These are phyloP conservation scores for Mesorhabditis belari DNA, from an alignment of 2,888 invertebrate genomes.

Conservation along the genomic window DNA sequence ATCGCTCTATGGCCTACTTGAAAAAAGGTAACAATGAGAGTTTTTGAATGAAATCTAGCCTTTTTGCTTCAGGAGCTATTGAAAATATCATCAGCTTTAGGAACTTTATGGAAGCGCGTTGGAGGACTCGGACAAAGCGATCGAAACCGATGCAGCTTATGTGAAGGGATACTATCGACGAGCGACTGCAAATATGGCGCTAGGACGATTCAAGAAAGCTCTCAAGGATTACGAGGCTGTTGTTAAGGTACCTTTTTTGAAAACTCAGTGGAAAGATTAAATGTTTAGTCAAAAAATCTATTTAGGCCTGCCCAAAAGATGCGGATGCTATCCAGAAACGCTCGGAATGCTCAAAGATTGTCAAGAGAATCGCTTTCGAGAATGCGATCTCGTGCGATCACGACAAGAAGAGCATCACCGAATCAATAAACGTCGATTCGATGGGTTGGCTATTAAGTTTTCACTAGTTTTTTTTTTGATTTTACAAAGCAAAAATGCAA, in stretches of 20 bases:
- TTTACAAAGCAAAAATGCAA: too few species aligned
- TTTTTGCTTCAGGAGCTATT: background rate
- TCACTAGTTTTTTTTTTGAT: too few species aligned
- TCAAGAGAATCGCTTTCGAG: conserved; percentile 87
- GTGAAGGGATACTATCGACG: conserved; percentile 82
- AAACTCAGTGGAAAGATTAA: background rate
- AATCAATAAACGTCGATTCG: conserved; percentile 71
- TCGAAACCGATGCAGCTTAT: background rate
- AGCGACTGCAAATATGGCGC: conserved; percentile 91
- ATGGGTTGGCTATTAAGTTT: conserved; percentile 26
- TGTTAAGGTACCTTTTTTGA: conserved; percentile 53
- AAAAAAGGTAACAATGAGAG: background rate
- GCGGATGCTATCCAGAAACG: conserved; percentile 86
- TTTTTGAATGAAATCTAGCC: background rate
- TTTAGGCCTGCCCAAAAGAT: conserved; percentile 85
- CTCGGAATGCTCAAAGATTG: conserved; percentile 88
- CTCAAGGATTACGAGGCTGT: conserved; percentile 92
- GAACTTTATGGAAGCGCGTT: background rate
- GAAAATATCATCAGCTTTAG: background rate
- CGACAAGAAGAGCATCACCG: conserved; percentile 76
- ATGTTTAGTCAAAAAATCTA: conserved; percentile 56
- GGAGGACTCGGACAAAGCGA: background rate
- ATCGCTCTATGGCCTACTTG: background rate
- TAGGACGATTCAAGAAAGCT: conserved; percentile 93
- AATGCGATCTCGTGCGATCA: conserved; percentile 91